Conservation (phyloP, 2,888 invertebrate species). For the Aleiodes leptofemur region DNA sequence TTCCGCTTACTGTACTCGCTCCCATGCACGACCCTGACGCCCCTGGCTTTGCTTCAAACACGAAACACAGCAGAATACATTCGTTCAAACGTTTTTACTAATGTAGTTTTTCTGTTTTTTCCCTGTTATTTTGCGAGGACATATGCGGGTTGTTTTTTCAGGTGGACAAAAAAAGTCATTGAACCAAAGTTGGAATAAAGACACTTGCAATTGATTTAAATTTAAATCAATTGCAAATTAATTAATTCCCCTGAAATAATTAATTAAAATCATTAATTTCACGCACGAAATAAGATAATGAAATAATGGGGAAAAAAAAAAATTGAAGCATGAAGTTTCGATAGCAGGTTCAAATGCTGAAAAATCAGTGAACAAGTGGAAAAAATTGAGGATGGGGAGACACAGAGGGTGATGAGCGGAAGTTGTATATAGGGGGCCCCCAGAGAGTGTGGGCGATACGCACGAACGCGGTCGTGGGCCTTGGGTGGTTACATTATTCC, state of each 20-base stretch:
- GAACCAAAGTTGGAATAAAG: too few relatives aligned
- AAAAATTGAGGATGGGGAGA: conserved; percentile 42
- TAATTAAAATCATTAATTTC: conserved; percentile 9
- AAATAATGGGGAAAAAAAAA: not conserved
- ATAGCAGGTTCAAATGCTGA: not conserved
- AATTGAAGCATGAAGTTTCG: not conserved
- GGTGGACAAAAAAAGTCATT: too few relatives aligned
- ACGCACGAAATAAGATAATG: not conserved
- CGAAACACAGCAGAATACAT: not conserved
- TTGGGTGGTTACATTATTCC: conserved; percentile 27
- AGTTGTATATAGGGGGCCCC: conserved; percentile 37
- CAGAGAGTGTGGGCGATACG: conserved; percentile 39
- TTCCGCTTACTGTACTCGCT: conserved; percentile 66
- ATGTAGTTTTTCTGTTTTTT: not conserved
- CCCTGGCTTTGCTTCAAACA: conserved; percentile 46
- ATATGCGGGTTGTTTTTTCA: not conserved
- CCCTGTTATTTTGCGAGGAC: not conserved
- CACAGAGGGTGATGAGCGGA: conserved; percentile 13
- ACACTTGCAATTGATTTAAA: not conserved
- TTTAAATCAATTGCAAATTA: not conserved
- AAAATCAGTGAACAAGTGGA: conserved; percentile 27
- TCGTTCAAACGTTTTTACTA: conserved; percentile 8
- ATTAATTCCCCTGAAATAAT: too few relatives aligned
- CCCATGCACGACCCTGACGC: conserved; percentile 44
- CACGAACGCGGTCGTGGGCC: conserved; percentile 42